Conservation (phyloP, 1,140 invertebrate genomes). For the Plutomurus gul region DNA sequence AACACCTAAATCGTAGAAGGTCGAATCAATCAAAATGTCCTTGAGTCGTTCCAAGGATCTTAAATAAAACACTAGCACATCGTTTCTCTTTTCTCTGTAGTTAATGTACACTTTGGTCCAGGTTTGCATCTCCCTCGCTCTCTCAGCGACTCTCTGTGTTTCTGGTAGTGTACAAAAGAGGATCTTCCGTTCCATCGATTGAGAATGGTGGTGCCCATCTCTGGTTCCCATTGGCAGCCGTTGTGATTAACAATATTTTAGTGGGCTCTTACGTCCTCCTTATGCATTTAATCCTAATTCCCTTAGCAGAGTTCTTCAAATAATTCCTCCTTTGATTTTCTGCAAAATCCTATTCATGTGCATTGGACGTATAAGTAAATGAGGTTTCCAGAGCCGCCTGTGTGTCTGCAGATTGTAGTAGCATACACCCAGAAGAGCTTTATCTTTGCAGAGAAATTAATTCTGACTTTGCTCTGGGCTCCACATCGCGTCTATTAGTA, state of each 20-base stretch:
- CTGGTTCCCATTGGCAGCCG: conserved; percentile 10
- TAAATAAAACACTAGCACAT: no score
- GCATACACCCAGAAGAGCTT: not conserved
- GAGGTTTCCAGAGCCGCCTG: not conserved
- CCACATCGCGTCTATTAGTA: not conserved
- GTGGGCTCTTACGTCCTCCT: not conserved
- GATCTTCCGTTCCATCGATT: no score
- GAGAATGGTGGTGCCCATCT: no score
- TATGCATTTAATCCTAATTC: conserved; percentile 19
- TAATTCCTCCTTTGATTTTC: conserved; percentile 32
- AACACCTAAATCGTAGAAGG: no score
- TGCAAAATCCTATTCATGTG: conserved; percentile 17
- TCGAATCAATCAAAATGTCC: no score
- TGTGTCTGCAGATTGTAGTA: no score
- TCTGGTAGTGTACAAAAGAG: no score
- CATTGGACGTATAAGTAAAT: not conserved
- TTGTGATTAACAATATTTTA: conserved; percentile 31
- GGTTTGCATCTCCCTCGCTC: no score
- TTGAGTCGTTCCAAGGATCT: no score
- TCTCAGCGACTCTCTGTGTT: no score
- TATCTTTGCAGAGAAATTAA: conserved; percentile 3
- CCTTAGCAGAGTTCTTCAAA: not conserved
- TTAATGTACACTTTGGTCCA: no score
- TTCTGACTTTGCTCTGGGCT: not conserved
- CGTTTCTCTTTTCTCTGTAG: no score